phyloP scores from a whole-genome alignment of 2,888 invertebrate species.

The Epistrophe grossulariae region DNA sequence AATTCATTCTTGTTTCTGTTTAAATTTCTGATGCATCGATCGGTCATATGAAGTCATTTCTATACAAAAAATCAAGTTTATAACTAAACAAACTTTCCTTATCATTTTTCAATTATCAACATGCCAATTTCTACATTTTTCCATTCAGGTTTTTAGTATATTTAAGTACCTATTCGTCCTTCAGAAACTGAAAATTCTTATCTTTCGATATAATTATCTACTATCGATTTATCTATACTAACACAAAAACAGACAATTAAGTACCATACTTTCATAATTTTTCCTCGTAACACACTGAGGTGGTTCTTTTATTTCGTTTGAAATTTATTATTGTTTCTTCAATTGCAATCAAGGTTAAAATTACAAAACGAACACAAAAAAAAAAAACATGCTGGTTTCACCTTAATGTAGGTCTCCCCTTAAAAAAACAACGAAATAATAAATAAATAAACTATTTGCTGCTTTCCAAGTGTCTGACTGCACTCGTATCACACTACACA shows the following conservation, averaged over 20 bases:
- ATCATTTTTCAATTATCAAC: neutral
- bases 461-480: constrained; percentile 54
- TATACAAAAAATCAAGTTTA: neutral
- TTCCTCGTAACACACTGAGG: neutral
- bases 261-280: constrained; percentile 17
- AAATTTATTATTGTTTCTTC: constrained; percentile 40
- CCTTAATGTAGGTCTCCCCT: constrained; percentile 64
- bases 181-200: constrained; percentile 22
- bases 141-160: neutral
- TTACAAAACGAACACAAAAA: constrained; percentile 43
- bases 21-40: neutral
- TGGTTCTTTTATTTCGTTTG: constrained; percentile 35
- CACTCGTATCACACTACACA: constrained; percentile 16
- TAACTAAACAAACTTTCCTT: neutral
- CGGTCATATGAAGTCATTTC: neutral
- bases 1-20: neutral
- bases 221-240: neutral
- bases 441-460: constrained; percentile 41
- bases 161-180: neutral
- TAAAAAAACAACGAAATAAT: constrained; percentile 9
- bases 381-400: constrained; percentile 58
- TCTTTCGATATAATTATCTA: constrained; percentile 17
- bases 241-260: neutral
- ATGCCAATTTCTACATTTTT: neutral
- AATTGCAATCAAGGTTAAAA: constrained; percentile 71